These are phyloP conservation scores for Phylloscopus collybita DNA, from an alignment of 2,797 vertebrate species.

Conservation along the genomic window DNA sequence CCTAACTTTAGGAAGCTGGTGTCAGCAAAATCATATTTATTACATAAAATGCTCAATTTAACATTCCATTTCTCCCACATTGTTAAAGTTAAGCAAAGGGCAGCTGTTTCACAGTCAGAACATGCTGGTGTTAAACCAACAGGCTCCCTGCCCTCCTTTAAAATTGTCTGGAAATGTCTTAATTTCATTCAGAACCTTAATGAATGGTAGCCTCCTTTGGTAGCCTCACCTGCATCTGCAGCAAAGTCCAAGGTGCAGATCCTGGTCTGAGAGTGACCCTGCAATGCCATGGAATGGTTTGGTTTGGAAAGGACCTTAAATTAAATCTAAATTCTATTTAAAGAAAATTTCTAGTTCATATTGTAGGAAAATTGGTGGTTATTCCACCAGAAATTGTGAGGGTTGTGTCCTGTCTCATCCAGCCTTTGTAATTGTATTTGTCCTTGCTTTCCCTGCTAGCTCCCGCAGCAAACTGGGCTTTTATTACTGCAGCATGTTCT, in stretches of 20 bases:
- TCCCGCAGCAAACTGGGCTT: neutral
- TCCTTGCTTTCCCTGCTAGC: neutral
- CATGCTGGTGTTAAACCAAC: neutral
- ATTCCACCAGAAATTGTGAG: neutral
- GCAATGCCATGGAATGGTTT: neutral
- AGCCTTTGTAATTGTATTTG: neutral
- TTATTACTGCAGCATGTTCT: neutral
- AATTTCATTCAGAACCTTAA: neutral
- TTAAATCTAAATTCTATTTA: neutral
- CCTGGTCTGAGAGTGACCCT: neutral
- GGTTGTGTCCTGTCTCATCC: neutral
- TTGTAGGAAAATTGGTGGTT: neutral
- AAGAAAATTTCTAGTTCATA: neutral
- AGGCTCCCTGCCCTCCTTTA: neutral
- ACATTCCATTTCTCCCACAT: rapidly evolving
- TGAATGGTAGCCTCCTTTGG: neutral
- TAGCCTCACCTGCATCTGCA: neutral
- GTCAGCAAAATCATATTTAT: neutral
- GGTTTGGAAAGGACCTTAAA: neutral
- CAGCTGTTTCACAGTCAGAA: neutral
- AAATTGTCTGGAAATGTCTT: neutral
- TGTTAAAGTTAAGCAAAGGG: neutral
- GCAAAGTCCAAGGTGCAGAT: neutral
- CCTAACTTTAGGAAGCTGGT: neutral
- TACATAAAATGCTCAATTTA: neutral